Evolutionary conservation across 2,113 vertebrate species (phyloP).

Genomic region (cattle (Bos taurus)): DNA sequence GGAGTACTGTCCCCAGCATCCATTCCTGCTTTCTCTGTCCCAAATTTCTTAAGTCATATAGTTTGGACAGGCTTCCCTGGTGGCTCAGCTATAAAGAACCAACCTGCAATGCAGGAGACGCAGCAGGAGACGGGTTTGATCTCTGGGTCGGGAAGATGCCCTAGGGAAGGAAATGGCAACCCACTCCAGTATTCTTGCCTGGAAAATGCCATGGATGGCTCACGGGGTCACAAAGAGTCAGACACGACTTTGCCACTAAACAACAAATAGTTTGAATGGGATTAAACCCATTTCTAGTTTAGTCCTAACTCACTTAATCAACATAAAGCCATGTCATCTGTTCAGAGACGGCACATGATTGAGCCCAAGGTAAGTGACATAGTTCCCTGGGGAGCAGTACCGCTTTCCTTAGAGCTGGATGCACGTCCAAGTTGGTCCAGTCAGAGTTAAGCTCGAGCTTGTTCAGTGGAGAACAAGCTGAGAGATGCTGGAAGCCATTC

Average conservation of each 20-base stretch:
- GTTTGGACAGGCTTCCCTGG: background rate
- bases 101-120: background rate
- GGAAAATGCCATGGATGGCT: background rate
- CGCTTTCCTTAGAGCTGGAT: background rate
- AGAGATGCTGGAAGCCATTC: background rate
- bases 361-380: background rate
- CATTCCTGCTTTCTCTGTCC: background rate
- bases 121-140: background rate
- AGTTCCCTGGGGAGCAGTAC: background rate
- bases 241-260: background rate
- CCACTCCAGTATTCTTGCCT: background rate
- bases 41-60: background rate
- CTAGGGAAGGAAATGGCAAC: background rate
- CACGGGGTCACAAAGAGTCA: background rate
- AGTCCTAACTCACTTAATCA: background rate
- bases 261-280: background rate
- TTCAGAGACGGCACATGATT: background rate
- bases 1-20: too few species aligned
- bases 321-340: background rate
- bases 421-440: background rate
- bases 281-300: background rate
- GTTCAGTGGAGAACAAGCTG: background rate
- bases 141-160: background rate
- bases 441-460: background rate
- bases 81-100: background rate